These are phyloP conservation scores for Polietes domitor DNA, from an alignment of 2,888 invertebrate species.

Conservation along the genomic window DNA sequence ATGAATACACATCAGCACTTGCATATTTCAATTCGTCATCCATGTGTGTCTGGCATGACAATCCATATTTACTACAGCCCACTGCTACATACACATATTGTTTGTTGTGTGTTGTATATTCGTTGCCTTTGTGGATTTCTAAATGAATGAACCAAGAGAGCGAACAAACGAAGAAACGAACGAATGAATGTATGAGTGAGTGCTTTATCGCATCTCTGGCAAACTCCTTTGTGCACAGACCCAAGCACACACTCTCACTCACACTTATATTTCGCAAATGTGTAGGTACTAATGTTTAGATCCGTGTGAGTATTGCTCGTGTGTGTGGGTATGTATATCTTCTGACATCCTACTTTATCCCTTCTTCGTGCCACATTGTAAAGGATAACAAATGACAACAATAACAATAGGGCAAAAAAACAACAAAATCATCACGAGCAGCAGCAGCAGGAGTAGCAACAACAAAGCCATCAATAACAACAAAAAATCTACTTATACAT, in stretches of 20 bases:
- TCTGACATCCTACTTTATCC: slow-evolving; percentile 22
- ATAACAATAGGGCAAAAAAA: slow-evolving; percentile 19
- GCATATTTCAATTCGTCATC: neutral
- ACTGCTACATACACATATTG: neutral
- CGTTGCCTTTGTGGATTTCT: neutral
- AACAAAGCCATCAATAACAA: slow-evolving; percentile 36
- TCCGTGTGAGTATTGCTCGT: neutral
- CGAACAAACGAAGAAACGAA: neutral
- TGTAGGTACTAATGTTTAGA: too few species aligned
- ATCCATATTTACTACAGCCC: neutral
- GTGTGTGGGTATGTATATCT: neutral
- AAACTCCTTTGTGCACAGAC: neutral
- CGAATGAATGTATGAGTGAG: neutral
- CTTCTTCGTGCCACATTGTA: neutral
- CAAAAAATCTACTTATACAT: slow-evolving; percentile 32
- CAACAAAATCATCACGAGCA: slow-evolving; percentile 30
- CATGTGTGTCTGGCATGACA: neutral
- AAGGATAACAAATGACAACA: slow-evolving; percentile 32
- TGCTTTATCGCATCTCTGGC: neutral
- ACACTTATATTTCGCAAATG: neutral
- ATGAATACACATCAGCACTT: neutral
- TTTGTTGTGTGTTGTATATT: neutral
- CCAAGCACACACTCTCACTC: neutral
- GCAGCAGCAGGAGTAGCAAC: neutral
- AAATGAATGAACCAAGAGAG: slow-evolving; percentile 6